Percentiles rank a stretch among this genome's conserved stretches.
Evolutionary conservation across 2,888 invertebrate species (phyloP).

Genomic region (Agrypnus murinus): DNA sequence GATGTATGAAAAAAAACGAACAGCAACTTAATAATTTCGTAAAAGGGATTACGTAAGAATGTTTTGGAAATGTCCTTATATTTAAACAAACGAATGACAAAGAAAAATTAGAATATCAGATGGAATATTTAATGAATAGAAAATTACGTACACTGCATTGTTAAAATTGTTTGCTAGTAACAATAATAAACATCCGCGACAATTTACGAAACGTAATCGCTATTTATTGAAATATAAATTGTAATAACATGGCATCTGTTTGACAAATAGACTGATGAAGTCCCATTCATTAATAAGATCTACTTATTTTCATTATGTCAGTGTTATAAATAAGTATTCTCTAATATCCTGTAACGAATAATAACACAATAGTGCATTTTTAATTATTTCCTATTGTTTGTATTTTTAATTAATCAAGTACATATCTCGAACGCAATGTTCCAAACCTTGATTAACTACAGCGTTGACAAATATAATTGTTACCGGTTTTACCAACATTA

Average conservation of each 20-base stretch:
- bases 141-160: constrained; percentile 27
- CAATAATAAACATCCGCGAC: constrained; percentile 22
- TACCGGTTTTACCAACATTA: too few relatives aligned
- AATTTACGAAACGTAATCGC: constrained; percentile 29
- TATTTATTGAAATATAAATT: constrained; percentile 37
- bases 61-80: too few relatives aligned
- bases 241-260: constrained; percentile 37
- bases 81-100: constrained; percentile 2
- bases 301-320: constrained; percentile 63
- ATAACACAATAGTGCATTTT: constrained; percentile 30
- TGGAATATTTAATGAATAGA: constrained; percentile 15
- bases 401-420: too few relatives aligned
- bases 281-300: constrained; percentile 39
- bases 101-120: constrained; percentile 11
- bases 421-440: too few relatives aligned
- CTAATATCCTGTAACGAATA: constrained; percentile 53
- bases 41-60: too few relatives aligned
- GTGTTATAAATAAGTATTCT: constrained; percentile 58
- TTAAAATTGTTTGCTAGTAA: constrained; percentile 6
- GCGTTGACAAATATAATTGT: too few relatives aligned
- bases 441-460: too few relatives aligned
- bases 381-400: constrained; percentile 27
- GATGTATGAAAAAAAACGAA: too few relatives aligned
- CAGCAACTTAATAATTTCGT: too few relatives aligned
- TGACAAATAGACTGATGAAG: constrained; percentile 37